phyloP scores from a whole-genome alignment of 2,888 invertebrate genomes.

The Lobophora halterata region DNA sequence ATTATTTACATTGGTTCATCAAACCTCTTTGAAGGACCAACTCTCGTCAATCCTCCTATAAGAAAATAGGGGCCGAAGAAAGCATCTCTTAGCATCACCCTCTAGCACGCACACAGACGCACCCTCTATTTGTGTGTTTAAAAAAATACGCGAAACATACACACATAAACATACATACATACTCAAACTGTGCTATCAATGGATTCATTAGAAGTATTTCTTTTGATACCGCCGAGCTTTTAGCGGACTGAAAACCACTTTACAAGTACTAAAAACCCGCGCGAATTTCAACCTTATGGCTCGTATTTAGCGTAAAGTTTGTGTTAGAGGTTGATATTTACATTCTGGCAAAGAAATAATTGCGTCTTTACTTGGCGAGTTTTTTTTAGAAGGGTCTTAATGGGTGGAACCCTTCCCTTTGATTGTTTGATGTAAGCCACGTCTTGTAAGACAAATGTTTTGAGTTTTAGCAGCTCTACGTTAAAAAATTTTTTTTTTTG shows the following conservation, averaged over 20 bases:
- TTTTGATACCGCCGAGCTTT: constrained; percentile 75
- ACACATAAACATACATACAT: constrained; percentile 61
- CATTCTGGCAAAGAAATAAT: constrained; percentile 62
- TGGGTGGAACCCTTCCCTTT: constrained; percentile 33
- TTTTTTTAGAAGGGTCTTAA: constrained; percentile 59
- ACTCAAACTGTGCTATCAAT: constrained; percentile 71
- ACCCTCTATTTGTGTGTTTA: constrained; percentile 52
- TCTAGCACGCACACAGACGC: constrained; percentile 59
- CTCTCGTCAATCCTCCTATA: constrained; percentile 45
- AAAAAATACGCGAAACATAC: constrained; percentile 65
- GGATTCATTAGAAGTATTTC: constrained; percentile 79
- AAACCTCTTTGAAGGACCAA: no score
- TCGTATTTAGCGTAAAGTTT: constrained; percentile 1
- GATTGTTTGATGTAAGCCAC: constrained; percentile 39
- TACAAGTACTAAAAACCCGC: constrained; percentile 25
- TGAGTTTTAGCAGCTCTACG: constrained; percentile 19
- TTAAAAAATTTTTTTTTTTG: constrained; percentile 9
- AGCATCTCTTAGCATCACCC: constrained; percentile 75
- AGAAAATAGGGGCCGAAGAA: constrained; percentile 76
- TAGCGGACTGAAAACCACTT: constrained; percentile 55
- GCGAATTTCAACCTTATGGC: constrained; percentile 43
- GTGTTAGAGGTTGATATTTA: constrained; percentile 16
- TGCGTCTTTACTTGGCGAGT: constrained; percentile 71
- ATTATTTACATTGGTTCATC: no score
- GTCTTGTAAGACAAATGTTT: constrained; percentile 48